A percentile compares a stretch with the other conserved stretches of the same genome.
phyloP scores from a whole-genome alignment of 2,113 vertebrate genomes.

The Emydura subglobosa region DNA sequence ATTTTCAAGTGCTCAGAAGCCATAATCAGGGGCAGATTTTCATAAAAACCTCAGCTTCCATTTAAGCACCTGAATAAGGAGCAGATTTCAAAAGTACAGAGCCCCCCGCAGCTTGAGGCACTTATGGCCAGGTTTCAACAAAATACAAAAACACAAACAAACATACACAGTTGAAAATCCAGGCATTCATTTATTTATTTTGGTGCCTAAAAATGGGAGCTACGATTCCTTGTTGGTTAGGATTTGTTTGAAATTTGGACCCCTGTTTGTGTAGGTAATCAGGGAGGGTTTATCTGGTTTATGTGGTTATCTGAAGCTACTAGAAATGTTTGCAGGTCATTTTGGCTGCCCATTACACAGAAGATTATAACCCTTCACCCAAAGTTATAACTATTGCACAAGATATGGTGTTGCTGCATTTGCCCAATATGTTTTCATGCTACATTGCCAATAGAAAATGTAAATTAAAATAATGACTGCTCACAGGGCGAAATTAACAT shows the following conservation, averaged over 20 bases:
- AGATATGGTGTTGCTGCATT: neutral
- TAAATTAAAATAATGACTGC: neutral
- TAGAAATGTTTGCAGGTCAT: neutral
- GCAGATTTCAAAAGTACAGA: neutral
- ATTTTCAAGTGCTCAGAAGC: neutral
- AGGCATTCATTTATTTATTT: neutral
- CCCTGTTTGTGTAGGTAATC: neutral
- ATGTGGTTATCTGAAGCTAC: neutral
- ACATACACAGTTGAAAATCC: neutral
- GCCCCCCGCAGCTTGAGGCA: neutral
- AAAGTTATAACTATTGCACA: neutral
- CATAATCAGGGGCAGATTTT: neutral
- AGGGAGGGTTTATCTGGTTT: neutral
- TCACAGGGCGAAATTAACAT: neutral
- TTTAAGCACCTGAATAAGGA: neutral
- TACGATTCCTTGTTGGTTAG: neutral
- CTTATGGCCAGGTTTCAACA: neutral
- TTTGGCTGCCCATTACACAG: neutral
- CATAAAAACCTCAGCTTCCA: neutral
- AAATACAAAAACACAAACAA: too few relatives aligned
- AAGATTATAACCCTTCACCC: neutral
- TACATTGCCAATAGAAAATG: neutral
- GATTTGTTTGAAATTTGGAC: neutral
- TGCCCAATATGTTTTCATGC: neutral
- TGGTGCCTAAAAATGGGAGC: neutral